Conservation (phyloP, 2,113 vertebrate genomes). For the Natator depressus region DNA sequence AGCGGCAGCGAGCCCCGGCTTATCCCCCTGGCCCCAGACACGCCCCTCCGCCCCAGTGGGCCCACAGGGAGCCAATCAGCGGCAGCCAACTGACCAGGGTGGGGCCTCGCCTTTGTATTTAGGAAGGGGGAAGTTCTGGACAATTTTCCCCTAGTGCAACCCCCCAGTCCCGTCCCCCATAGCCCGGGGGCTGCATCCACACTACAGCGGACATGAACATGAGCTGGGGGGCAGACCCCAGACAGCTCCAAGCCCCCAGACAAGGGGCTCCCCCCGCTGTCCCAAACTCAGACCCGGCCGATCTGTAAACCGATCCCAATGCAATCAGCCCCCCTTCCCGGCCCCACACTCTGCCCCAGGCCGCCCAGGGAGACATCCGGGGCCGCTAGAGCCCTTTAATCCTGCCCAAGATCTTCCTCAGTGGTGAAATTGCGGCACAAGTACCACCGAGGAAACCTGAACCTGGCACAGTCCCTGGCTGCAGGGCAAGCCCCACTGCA, state of each 20-base stretch:
- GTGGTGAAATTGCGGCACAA: too few species aligned
- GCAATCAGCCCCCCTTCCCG: fast-evolving
- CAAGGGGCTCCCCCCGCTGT: slow-evolving; percentile 57
- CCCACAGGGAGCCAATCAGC: fast-evolving
- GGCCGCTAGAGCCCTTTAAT: too few species aligned
- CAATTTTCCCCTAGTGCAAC: neutral
- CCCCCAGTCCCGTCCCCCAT: neutral
- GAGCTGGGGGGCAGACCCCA: neutral
- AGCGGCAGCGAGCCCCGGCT: neutral
- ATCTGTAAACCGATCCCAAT: neutral
- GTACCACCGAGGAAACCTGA: neutral
- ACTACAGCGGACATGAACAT: neutral
- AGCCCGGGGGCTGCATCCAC: neutral
- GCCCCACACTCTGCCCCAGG: too few species aligned
- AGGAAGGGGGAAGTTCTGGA: neutral
- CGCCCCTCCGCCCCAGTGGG: neutral
- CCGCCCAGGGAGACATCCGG: neutral
- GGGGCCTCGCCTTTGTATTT: neutral
- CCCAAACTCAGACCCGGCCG: neutral
- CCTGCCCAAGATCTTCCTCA: too few species aligned
- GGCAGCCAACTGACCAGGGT: neutral
- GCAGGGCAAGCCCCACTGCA: neutral
- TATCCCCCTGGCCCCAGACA: neutral
- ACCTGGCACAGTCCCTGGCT: too few species aligned
- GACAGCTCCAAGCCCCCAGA: neutral